Evolutionary conservation across 1,140 invertebrate species (phyloP).

Genomic region (Callitettix versicolor): DNA sequence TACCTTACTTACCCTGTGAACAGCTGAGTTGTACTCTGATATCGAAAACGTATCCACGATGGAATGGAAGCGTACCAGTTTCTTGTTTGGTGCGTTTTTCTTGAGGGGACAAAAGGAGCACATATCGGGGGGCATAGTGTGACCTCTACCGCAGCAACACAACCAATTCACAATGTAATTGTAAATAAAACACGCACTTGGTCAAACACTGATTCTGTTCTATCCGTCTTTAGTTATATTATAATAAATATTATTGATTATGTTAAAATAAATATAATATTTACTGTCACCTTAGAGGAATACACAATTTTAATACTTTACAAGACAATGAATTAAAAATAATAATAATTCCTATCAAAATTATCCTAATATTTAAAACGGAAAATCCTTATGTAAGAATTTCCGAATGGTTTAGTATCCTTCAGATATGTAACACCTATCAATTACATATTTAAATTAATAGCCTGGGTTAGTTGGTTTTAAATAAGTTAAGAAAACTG

Average conservation of each 20-base stretch:
- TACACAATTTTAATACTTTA: too few species aligned
- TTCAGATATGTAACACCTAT: too few species aligned
- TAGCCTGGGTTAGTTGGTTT: too few species aligned
- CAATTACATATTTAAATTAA: too few species aligned
- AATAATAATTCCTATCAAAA: too few species aligned
- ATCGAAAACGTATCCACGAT: conserved; percentile 49
- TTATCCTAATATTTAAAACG: too few species aligned
- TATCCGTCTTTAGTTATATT: neutral
- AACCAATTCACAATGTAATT: neutral
- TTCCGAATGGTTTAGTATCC: too few species aligned
- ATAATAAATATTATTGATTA: neutral
- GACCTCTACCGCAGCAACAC: neutral
- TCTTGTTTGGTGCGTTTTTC: conserved; percentile 40
- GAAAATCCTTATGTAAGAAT: too few species aligned
- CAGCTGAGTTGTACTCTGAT: conserved; percentile 38
- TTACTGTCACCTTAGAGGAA: neutral
- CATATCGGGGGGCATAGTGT: conserved; percentile 33
- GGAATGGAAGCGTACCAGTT: conserved; percentile 48
- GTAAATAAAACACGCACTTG: neutral
- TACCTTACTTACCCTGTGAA: conserved; percentile 43
- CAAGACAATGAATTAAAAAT: too few species aligned
- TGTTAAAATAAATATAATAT: neutral
- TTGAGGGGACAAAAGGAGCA: conserved; percentile 47
- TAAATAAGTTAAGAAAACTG: too few species aligned
- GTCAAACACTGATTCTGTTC: neutral